Evolutionary conservation across 2,888 invertebrate species (phyloP), one percentile per base, ranked within the genome.

Genomic region (Eristalis tenax): DNA sequence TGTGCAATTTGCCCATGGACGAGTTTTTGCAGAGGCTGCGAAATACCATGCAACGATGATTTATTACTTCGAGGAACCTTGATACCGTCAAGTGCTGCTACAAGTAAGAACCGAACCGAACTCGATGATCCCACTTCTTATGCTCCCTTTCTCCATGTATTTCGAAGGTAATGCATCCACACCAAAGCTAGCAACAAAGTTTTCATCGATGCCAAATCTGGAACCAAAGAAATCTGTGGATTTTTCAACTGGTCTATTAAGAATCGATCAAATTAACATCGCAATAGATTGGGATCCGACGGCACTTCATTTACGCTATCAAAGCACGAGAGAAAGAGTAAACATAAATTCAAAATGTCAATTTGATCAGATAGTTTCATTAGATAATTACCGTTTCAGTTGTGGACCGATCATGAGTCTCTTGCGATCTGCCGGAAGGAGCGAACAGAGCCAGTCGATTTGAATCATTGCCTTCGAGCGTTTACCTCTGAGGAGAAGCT

Each of bases 271-370:
- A 88, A 91, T 92, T 71, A 92, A 91, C 65, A 94, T 98, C 89
- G 97, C 98, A 88, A 96, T 98, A 87, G 98, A 98, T 94, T 98
- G 98, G 98, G 98, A 98, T 93, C 98, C 98, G 83, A 98, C 98
- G 0, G 98, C 98, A 64, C 94, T 98, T 90, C 98, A 98, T 93
- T 95, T 98, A 90, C 95, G 98, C 56, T 98, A 97, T 93, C 97
- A 97, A 93, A 95, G 95, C 90, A 95, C 96, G 1, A 93, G 96
- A 90, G 97, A 97, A 92, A 94, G 95, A 94, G 96, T 95, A 89
- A 88, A 90, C 13, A 35, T 6, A n/a, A 18, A 3, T 2, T 61
- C 28, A 61, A 40, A n/a, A 38, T 35, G 40, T 35, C 13, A 8
- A 50, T 18, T 43, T 43, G 50, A 15, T 56, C 57, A 11, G 15